Evolutionary conservation across 2,797 vertebrate genomes (phyloP).

Genomic region (Botia kubotai): DNA sequence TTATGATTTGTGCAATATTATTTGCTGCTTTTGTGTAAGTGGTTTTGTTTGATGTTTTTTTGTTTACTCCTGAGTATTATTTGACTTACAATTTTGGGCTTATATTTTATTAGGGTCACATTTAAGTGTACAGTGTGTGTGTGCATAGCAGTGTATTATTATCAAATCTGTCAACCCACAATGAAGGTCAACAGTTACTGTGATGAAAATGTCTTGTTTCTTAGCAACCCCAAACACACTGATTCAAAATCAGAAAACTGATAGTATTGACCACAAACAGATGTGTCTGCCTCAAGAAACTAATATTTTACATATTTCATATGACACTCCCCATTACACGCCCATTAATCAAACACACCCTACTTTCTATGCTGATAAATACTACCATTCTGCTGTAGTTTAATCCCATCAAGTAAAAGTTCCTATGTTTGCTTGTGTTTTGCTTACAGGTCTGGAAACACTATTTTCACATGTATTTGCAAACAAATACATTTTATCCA

Average conservation of each 20-base stretch:
- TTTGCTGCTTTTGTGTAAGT: background rate
- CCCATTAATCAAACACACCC: background rate
- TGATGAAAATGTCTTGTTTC: background rate
- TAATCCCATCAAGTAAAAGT: background rate
- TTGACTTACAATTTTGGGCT: background rate
- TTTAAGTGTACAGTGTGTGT: background rate
- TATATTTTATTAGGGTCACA: background rate
- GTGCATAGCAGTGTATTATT: background rate
- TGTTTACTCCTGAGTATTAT: background rate
- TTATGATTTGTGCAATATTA: background rate
- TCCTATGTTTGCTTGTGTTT: background rate
- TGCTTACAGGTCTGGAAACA: background rate
- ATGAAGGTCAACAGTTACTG: too few relatives aligned
- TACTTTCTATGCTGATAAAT: background rate
- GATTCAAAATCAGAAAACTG: background rate
- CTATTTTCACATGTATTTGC: background rate
- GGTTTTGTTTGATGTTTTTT: background rate
- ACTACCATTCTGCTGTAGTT: background rate
- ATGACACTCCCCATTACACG: background rate
- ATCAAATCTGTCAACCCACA: too few relatives aligned
- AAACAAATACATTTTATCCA: too few relatives aligned
- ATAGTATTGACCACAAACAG: background rate
- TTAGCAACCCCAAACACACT: background rate
- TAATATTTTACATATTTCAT: slow-evolving; percentile 7
- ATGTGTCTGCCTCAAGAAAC: background rate